Percentiles rank a stretch among this genome's conserved stretches.
These are phyloP conservation scores for Theropithecus gelada DNA, from an alignment of 2,113 vertebrate genomes.

Conservation along the genomic window DNA sequence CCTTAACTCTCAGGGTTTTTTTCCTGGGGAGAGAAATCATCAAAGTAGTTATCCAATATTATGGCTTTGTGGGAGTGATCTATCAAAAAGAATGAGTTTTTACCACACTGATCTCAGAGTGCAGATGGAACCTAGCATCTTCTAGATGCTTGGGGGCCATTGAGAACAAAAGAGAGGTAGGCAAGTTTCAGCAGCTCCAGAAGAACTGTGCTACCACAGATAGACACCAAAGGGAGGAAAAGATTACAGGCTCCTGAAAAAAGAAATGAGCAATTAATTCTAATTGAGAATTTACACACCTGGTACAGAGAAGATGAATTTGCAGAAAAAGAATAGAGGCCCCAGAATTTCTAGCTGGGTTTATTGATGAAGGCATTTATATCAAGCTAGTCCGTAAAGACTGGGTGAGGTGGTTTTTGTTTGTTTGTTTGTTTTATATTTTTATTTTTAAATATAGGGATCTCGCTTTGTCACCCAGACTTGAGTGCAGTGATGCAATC, in stretches of 20 bases:
- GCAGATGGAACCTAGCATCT: not conserved
- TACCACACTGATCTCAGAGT: not conserved
- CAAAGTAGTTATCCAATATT: not conserved
- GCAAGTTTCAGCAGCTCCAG: not conserved
- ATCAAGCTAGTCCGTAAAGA: not conserved
- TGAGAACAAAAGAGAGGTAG: not conserved
- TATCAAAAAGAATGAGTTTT: no score
- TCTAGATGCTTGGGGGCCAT: not conserved
- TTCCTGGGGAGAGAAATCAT: not conserved
- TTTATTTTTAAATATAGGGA: not conserved
- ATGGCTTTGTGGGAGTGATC: not conserved
- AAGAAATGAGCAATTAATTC: not conserved
- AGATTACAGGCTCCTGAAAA: not conserved
- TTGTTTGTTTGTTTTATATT: not conserved
- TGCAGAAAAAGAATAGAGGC: not conserved
- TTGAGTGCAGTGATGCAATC: no score
- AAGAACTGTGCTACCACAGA: not conserved
- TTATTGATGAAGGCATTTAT: not conserved
- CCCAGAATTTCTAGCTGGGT: not conserved
- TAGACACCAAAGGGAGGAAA: not conserved
- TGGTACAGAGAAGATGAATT: not conserved
- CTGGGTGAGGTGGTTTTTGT: not conserved
- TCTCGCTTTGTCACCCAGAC: no score
- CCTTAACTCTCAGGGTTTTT: not conserved
- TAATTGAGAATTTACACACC: not conserved